These are phyloP conservation scores for Protophormia terraenovae DNA, from an alignment of 2,888 invertebrate genomes.

Conservation along the genomic window DNA sequence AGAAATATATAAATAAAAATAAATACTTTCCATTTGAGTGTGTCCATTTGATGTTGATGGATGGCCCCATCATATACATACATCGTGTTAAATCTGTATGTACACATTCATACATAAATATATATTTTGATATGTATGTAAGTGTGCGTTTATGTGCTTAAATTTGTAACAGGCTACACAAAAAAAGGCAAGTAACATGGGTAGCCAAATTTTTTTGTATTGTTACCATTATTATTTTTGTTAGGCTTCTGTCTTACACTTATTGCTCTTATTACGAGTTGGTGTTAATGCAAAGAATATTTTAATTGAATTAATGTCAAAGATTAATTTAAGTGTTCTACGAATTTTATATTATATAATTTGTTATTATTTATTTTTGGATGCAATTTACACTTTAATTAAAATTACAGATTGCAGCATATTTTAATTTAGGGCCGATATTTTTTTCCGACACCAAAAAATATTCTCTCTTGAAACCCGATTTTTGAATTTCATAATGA, in stretches of 20 bases:
- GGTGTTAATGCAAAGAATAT: too few species aligned
- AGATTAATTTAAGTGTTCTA: too few species aligned
- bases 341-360: too few species aligned
- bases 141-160: neutral
- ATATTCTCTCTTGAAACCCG: too few species aligned
- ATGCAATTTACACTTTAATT: too few species aligned
- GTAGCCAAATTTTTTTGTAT: conserved; percentile 5
- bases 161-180: conserved; percentile 19
- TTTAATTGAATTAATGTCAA: too few species aligned
- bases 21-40: conserved; percentile 44
- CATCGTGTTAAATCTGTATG: neutral
- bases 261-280: neutral
- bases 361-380: too few species aligned
- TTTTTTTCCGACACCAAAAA: too few species aligned
- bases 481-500: neutral
- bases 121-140: too few species aligned
- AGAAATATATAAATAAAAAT: conserved; percentile 27
- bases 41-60: conserved; percentile 48
- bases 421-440: too few species aligned
- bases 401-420: too few species aligned
- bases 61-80: conserved; percentile 22
- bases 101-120: too few species aligned
- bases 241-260: neutral
- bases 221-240: neutral
- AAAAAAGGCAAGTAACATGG: neutral